Evolutionary conservation across 2,113 vertebrate species (phyloP), one percentile per base, ranked within the genome.

Genomic region (Phainopepla nitens): DNA sequence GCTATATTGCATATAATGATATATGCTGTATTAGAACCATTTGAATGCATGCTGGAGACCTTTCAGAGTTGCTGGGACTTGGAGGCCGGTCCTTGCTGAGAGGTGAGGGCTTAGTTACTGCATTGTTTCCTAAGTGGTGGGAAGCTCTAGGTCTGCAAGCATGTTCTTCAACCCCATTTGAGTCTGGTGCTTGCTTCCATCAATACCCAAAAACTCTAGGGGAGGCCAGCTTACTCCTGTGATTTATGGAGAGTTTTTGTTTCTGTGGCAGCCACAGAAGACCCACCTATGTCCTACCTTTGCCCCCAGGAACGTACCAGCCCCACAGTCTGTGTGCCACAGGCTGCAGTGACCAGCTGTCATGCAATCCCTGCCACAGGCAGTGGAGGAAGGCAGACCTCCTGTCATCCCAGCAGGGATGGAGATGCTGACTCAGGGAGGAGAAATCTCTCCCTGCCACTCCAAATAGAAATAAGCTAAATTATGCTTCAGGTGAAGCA

Each of bases 401-500:
- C 35, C 47, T 24, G 28, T 41, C 42, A 41, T 21, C 31, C 44
- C 54, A 35, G 27, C 24, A 6, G n/a, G n/a, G n/a, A n/a, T n/a
- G n/a, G n/a, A n/a, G n/a, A n/a, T n/a, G n/a, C n/a, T 6, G 31
- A n/a, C 35, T 13, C 0, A 0, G 7, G 19, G 35, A 66, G 36
- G 4, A 22, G 39, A 71, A 86, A 78, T 21, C 72, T 75, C 53
- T 80, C 47, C 42, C 29, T 72, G 39, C 3, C 41, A 76, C 53
- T 28, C 36, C 57, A 65, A 69, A 65, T 2, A 45, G 57, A 73
- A 92, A 57, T 23, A 61, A 86, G 15, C 19, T 60, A 36, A 72
- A 50, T 39, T 54, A 42, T n/a, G 18, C 29, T 66, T 65, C 29
- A 80, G 36, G 39, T 76, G 33, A 50, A 80, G 50, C 2, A 2